Evolutionary conservation across 2,113 vertebrate species (phyloP).

Genomic region (Pongo pygmaeus): DNA sequence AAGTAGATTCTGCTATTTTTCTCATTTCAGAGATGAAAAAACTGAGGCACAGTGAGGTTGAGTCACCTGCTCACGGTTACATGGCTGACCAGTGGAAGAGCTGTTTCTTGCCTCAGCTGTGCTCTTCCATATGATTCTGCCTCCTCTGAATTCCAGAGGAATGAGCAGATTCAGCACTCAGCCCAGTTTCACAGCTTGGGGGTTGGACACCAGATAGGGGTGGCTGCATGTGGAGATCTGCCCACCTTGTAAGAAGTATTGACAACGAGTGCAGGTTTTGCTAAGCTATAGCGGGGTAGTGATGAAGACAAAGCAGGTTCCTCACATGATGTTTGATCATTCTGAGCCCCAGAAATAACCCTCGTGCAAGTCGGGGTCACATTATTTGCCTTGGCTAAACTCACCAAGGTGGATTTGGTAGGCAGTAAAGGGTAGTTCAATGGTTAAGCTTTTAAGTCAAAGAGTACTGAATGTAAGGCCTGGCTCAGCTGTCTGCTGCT

Average conservation of each 20-base stretch:
- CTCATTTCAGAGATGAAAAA: not conserved
- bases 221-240: not conserved
- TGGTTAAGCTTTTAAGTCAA: not conserved
- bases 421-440: not conserved
- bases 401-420: not conserved
- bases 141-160: not conserved
- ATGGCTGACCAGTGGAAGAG: not conserved
- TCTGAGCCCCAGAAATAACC: not conserved
- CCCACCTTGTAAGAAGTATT: not conserved
- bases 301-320: no score
- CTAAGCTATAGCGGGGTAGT: not conserved
- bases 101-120: not conserved
- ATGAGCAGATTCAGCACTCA: not conserved
- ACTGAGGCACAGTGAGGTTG: not conserved
- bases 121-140: fast-evolving
- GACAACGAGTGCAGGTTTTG: not conserved
- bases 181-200: not conserved
- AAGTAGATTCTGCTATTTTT: not conserved
- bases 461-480: not conserved
- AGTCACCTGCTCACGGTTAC: not conserved
- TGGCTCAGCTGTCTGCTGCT: not conserved
- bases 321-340: not conserved
- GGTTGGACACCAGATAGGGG: no score
- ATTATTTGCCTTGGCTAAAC: not conserved
- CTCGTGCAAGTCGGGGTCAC: not conserved